Conservation (phyloP, 2,797 vertebrate species). For the Vipera latastei region DNA sequence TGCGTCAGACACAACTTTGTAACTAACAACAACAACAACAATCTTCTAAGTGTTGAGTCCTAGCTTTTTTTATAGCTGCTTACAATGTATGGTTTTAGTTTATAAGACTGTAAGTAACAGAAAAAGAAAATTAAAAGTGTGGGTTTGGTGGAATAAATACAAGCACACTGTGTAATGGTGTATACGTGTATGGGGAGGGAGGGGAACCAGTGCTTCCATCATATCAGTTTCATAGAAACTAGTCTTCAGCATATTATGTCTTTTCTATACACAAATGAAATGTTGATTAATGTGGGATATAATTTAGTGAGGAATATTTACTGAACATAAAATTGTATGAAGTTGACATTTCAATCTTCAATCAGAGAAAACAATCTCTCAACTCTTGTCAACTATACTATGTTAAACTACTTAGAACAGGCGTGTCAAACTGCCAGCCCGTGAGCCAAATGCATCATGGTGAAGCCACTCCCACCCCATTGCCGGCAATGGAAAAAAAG, state of each 20-base stretch:
- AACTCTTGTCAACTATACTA: background rate
- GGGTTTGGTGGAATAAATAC: background rate
- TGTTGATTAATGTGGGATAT: background rate
- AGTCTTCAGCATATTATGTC: background rate
- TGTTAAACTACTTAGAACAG: background rate
- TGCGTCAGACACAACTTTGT: too few relatives aligned
- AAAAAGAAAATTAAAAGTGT: background rate
- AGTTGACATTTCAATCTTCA: background rate
- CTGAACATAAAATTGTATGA: background rate
- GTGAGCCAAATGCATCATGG: too few relatives aligned
- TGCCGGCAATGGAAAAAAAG: too few relatives aligned
- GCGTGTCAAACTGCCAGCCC: too few relatives aligned
- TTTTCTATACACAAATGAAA: background rate
- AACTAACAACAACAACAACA: too few relatives aligned
- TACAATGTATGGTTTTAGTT: background rate
- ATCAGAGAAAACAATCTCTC: background rate
- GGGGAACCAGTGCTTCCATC: background rate
- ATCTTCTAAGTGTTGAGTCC: background rate
- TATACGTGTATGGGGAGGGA: background rate
- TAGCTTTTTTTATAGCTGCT: background rate
- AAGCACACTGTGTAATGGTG: background rate
- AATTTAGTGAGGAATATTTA: background rate
- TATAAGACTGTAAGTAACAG: background rate
- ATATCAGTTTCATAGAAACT: background rate
- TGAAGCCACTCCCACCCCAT: too few relatives aligned